Conservation (phyloP, 2,113 vertebrate species). For the Osmerus eperlanus region DNA sequence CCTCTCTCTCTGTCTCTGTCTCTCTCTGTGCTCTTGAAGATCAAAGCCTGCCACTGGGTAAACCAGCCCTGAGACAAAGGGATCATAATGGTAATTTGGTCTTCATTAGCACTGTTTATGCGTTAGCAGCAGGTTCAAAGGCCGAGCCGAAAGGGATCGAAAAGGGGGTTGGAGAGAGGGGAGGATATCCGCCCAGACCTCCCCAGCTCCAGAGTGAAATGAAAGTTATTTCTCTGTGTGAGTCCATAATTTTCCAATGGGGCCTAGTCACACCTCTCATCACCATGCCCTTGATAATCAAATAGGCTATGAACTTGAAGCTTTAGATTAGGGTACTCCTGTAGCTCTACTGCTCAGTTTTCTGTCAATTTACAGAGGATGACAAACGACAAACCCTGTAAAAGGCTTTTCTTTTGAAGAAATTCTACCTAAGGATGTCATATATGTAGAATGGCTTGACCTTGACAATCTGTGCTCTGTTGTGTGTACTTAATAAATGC, state of each 20-base stretch:
- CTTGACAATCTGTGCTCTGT: neutral
- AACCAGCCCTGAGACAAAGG: slow-evolving; percentile 15
- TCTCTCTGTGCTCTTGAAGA: neutral
- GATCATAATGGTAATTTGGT: slow-evolving; percentile 24
- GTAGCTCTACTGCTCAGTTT: no score
- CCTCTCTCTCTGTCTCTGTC: neutral
- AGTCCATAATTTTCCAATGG: neutral
- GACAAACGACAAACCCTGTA: neutral
- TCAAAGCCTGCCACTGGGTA: slow-evolving; percentile 25
- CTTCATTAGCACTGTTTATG: slow-evolving; percentile 28
- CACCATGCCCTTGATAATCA: neutral
- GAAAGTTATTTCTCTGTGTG: slow-evolving; percentile 6
- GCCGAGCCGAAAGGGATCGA: neutral
- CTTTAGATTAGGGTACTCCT: no score
- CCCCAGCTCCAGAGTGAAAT: slow-evolving; percentile 10
- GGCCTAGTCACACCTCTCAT: neutral
- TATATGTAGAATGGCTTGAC: slow-evolving; percentile 4
- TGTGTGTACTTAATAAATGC: neutral
- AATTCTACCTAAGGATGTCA: neutral
- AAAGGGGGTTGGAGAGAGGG: neutral
- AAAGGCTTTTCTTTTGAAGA: neutral
- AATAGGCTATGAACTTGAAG: neutral
- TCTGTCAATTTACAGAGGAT: neutral
- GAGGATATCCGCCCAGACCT: slow-evolving; percentile 4
- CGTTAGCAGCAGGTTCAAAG: slow-evolving; percentile 29